Base-by-base conservation (phyloP, 2,797 vertebrate species). In the Microctenopoma lineatum region DNA sequence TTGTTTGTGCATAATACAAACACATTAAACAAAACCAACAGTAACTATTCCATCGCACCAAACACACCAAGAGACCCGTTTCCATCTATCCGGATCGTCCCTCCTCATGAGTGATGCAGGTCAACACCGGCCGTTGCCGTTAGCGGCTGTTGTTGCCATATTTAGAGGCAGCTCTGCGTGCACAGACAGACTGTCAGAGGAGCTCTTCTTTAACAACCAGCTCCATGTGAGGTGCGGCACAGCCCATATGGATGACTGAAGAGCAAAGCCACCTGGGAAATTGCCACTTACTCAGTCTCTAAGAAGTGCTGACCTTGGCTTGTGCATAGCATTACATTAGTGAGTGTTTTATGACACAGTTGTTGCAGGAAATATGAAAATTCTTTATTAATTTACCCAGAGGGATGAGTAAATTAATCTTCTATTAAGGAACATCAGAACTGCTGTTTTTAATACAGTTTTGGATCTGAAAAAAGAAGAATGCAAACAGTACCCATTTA, bases 81-180 rank as follows among this genome's bases (percentile, higher is more conserved):
- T 44, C 46, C 65, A 73, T 80, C 64, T 36, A 18, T 65, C 66
- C 46, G 53, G 18, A 21, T 58, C 77, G 58, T 70, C 64, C 59
- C 79, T 73, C 73, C n/a, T 12, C 58, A 42, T 53, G 75, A 85
- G 48, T 64, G 81, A 79, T 60, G 70, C 66, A 44, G 66, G 62
- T 78, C 14, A 59, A 70, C 21, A 60, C 59, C 25, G 51, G 78
- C 84, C 81, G 79, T 76, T 82, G 81, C 83, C 74, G 77, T 65
- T 72, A 67, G 75, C 72, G 77, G 75, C 47, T 71, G 65, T 75
- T 77, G 87, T 75, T 86, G 70, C 87, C 84, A 86, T 86, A 85
- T 85, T 90, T 87, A 89, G 84, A 73, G 66, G 66, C 50, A 59
- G 73, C 57, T 1, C 62, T 72, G 78, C 66, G 47, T 34, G 61